Percentiles rank a stretch among this genome's conserved stretches.
phyloP scores from a whole-genome alignment of 1,140 invertebrate genomes.

The Proctacanthus coquilletti region DNA sequence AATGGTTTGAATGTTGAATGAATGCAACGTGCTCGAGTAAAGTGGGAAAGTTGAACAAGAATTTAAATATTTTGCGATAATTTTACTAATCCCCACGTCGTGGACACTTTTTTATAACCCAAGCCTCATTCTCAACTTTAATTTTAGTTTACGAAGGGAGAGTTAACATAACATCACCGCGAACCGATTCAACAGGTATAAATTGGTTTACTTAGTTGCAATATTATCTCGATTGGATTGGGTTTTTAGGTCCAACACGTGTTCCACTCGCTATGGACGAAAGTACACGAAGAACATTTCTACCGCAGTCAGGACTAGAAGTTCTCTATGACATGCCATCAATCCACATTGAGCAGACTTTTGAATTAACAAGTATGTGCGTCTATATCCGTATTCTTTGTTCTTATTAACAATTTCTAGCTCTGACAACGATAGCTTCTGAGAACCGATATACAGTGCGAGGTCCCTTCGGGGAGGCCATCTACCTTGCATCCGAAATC shows the following conservation, averaged over 20 bases:
- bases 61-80: too few species aligned
- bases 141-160: conserved; percentile 19
- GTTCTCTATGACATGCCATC: conserved; percentile 24
- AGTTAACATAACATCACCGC: conserved; percentile 22
- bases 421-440: conserved; percentile 30
- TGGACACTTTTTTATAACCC: conserved; percentile 12
- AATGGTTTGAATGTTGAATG: too few species aligned
- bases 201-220: not conserved
- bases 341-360: conserved; percentile 29
- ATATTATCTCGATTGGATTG: too few species aligned
- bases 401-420: too few species aligned
- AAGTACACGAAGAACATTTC: conserved; percentile 14
- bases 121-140: conserved; percentile 9
- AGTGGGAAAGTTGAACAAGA: too few species aligned
- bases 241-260: conserved; percentile 11
- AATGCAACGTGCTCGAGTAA: too few species aligned
- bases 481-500: conserved; percentile 43
- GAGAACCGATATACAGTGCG: conserved; percentile 47
- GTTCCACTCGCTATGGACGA: conserved; percentile 23
- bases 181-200: conserved; percentile 10
- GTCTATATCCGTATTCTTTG: too few species aligned
- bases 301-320: conserved; percentile 23
- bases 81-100: too few species aligned
- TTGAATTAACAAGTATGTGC: conserved; percentile 15
- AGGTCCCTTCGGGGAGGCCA: conserved; percentile 41